These are phyloP conservation scores for Liparis tanakae DNA, from an alignment of 2,797 vertebrate species.

Conservation along the genomic window DNA sequence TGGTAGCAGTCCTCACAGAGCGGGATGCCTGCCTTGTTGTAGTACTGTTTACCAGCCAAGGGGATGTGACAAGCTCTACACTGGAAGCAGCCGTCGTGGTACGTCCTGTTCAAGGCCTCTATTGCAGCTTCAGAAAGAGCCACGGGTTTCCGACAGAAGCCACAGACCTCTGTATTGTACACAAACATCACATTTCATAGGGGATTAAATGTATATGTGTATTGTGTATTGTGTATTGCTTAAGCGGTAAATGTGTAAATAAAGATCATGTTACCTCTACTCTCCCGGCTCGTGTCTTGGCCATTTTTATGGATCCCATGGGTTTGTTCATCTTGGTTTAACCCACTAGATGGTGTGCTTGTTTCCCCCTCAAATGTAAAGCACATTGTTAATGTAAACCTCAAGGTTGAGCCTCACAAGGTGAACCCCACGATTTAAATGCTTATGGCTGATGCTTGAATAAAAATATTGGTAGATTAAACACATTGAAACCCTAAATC, in stretches of 20 bases:
- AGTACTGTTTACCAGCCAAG: conserved; percentile 90
- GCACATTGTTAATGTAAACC: conserved; percentile 3
- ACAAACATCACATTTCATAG: conserved; percentile 49
- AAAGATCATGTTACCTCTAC: conserved; percentile 65
- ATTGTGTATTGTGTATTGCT: not conserved
- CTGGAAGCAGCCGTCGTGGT: conserved; percentile 91
- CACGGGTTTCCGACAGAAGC: conserved; percentile 92
- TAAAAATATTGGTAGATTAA: not conserved
- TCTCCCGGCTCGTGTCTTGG: conserved; percentile 57
- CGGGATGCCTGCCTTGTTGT: conserved; percentile 90
- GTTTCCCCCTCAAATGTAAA: conserved; percentile 58
- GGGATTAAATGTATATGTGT: conserved; percentile 6
- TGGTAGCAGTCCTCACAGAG: conserved; percentile 91
- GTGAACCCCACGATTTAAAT: not conserved
- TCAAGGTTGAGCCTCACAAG: not conserved
- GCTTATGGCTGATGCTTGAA: conserved; percentile 5
- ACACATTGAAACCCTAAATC: not conserved
- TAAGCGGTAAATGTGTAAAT: conserved; percentile 23
- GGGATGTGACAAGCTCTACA: conserved; percentile 87
- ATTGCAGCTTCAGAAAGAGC: conserved; percentile 80
- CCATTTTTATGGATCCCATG: conserved; percentile 36
- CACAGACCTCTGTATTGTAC: conserved; percentile 87
- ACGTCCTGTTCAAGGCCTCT: conserved; percentile 91
- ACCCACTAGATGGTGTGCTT: conserved; percentile 72
- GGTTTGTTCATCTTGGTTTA: conserved; percentile 43